Base-by-base conservation (phyloP, 2,888 invertebrate species). In the Corythucha ciliata region DNA sequence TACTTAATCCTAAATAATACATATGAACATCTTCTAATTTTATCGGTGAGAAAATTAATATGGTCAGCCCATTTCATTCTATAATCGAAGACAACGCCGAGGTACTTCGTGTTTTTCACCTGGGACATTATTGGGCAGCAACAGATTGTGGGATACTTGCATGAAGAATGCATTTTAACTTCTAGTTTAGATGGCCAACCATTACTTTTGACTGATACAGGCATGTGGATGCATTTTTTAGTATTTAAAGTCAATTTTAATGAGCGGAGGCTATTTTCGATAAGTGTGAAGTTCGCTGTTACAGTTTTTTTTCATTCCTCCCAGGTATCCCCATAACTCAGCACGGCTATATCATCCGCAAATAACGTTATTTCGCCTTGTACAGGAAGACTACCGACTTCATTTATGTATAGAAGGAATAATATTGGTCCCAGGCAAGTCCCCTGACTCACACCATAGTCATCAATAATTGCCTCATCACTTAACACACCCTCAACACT, bases 11-110 rank as follows among this genome's bases (percentile, higher is more conserved):
- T 16, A 16, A 16, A 14, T 33, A 33, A 33, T 16, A 33, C 33
- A 33, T 16, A 33, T 33, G 33, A 33, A 33, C 33, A 33, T 33
- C 16, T 33, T 18, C 33, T 33, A n/a, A 33, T n/a, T 33, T 33
- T 33, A 6, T 33, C 33, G 14, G 14, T 16, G 14, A 33, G 33
- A 33, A 33, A 14, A 14, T 33, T n/a, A 14, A 33, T 33, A 16
- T 33, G 33, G 14, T n/a, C 16, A 33, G n/a, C 33, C 33, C 33
- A 33, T 18, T 33, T 33, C 33, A 33, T 33, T 18, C n/a, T 4
- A 6, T 33, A 33, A 16, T 33, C 6, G 6, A 33, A 33, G 18
- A 14, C 14, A 14, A 33, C 33, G 18, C 33, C 33, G 14, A 33
- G 18, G 18, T 33, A 33, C 33, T 18, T 33, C 33, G 18, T 16